Conservation (phyloP, 2,797 vertebrate genomes). For the Erithacus rubecula region DNA sequence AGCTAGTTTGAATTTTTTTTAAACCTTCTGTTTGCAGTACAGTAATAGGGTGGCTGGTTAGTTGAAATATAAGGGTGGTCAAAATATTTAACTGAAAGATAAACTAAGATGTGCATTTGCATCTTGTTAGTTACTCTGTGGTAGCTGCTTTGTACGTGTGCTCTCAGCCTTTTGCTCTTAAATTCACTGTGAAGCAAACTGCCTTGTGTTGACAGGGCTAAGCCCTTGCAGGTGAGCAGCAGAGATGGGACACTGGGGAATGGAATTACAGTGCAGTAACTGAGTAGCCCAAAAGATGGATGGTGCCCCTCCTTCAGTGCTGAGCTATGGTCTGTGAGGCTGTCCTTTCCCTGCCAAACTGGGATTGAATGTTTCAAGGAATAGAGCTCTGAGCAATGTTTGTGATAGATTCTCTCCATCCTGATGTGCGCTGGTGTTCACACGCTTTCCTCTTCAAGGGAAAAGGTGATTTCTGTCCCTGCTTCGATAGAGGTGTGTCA, state of each 20-base stretch:
- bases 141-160: neutral
- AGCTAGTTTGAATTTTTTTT: neutral
- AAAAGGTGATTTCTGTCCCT: neutral
- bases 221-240: neutral
- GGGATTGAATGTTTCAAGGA: neutral
- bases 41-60: neutral
- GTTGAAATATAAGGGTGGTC: neutral
- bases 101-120: neutral
- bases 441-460: neutral
- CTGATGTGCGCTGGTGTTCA: neutral
- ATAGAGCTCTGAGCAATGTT: neutral
- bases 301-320: neutral
- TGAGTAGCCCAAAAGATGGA: neutral
- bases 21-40: neutral
- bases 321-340: neutral
- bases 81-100: neutral
- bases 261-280: neutral
- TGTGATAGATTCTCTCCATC: neutral
- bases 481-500: constrained; percentile 1
- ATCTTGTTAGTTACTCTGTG: neutral
- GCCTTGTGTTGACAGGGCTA: neutral
- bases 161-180: neutral
- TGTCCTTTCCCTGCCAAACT: neutral
- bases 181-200: neutral
- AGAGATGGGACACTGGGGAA: neutral